Evolutionary conservation across 2,888 invertebrate genomes (phyloP), one percentile per base, ranked within the genome.

Genomic region (Eupithecia pulchellata): DNA sequence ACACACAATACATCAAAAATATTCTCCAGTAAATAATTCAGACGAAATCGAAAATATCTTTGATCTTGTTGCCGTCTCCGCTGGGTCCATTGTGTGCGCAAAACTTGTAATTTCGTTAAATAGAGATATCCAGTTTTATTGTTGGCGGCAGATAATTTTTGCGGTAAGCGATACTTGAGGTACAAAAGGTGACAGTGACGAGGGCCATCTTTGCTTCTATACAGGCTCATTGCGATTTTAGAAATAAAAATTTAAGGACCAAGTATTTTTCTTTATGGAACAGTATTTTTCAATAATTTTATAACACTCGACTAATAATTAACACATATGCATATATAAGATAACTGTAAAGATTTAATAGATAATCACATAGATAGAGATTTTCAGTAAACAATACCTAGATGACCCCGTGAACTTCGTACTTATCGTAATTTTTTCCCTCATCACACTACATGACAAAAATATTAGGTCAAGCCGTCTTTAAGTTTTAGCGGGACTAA

Each of bases 61-160:
- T 70, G 62, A 39, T 20, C n/a, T 47, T 81, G 82, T 83, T 73
- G 74, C 89, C 90, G 90, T 69, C 69, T 77, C 80, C 75, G 75
- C 77, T 64, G 57, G 34, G 61, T 58, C 76, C 68, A 78, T 77
- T 79, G 78, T 80, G 69, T 55, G 81, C 83, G 81, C 82, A 79
- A 88, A 84, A 85, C 86, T 86, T 84, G 89, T 93, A 92, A 93
- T 92, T 92, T 91, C 84, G 91, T 92, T 92, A 92, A 91, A 93
- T 91, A 88, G 90, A 92, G 89, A 90, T 86, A 86, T 90, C 84
- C 80, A 81, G 78, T 73, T 77, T 84, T 82, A 89, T 92, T 92
- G 91, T 92, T 78, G 82, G 79, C 66, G 76, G 85, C 84, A 85
- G 89, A 91, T 92, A 91, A 92, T 93, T 92, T 93, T 86, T 94